Evolutionary conservation across 2,797 vertebrate species (phyloP).

Genomic region (Nannoperca australis): DNA sequence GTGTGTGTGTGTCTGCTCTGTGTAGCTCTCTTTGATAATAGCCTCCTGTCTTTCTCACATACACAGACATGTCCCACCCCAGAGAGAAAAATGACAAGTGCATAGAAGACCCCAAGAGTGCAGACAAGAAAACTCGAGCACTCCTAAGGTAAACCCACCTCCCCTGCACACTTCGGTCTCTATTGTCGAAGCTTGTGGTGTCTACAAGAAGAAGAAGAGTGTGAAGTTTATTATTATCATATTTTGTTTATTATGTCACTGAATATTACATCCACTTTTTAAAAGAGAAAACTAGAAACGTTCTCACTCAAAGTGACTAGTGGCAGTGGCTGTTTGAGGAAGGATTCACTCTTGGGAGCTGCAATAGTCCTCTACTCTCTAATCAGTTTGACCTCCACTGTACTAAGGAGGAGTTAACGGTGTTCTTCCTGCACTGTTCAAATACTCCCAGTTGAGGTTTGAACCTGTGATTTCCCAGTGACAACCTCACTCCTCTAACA

Average conservation of each 20-base stretch:
- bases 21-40: slow-evolving; percentile 83
- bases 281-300: background rate
- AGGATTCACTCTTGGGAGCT: slow-evolving; percentile 39
- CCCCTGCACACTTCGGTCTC: background rate
- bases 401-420: slow-evolving; percentile 7
- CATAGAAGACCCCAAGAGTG: slow-evolving; percentile 91
- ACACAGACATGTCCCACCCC: slow-evolving; percentile 90
- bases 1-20: slow-evolving; percentile 67
- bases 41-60: slow-evolving; percentile 76
- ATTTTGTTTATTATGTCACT: background rate
- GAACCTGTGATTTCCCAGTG: slow-evolving; percentile 65
- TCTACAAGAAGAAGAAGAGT: background rate
- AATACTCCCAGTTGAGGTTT: slow-evolving; percentile 28
- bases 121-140: slow-evolving; percentile 93
- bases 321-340: slow-evolving; percentile 16
- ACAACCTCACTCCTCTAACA: slow-evolving; percentile 61
- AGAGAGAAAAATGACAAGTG: slow-evolving; percentile 93
- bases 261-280: slow-evolving; percentile 12
- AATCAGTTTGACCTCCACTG: slow-evolving; percentile 42
- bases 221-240: slow-evolving; percentile 9
- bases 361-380: slow-evolving; percentile 21
- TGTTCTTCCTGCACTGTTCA: slow-evolving; percentile 15
- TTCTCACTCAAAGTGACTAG: background rate
- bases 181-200: slow-evolving; percentile 9
- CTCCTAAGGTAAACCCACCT: slow-evolving; percentile 88